A percentile compares a stretch with the other conserved stretches of the same genome.
Evolutionary conservation across 2,113 vertebrate genomes (phyloP).

Genomic region (Tragelaphus strepsiceros): DNA sequence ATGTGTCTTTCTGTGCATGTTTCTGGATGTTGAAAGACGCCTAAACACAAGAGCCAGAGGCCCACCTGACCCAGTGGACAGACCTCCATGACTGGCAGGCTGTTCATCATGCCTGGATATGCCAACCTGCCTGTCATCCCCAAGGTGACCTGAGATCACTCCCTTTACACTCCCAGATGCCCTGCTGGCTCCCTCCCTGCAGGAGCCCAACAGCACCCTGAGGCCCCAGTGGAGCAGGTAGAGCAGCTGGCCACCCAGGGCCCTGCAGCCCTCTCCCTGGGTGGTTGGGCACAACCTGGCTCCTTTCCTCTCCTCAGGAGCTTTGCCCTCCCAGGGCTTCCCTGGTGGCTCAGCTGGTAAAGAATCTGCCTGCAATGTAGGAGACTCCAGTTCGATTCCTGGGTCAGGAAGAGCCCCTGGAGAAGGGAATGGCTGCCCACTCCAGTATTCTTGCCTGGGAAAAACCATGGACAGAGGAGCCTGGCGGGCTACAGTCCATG

Average conservation of each 20-base stretch:
- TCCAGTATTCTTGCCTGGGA: background rate
- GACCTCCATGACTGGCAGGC: accelerated
- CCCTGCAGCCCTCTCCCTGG: background rate
- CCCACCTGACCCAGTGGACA: too few relatives aligned
- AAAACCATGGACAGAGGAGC: background rate
- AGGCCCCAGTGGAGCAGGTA: background rate
- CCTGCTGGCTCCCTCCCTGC: background rate
- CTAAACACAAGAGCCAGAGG: background rate
- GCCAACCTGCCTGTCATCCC: background rate
- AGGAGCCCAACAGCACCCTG: background rate
- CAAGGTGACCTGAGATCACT: background rate
- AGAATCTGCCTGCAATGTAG: background rate
- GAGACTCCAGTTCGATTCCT: background rate
- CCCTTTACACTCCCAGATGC: background rate
- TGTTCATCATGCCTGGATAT: background rate
- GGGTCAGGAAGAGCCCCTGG: background rate
- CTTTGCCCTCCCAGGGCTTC: background rate
- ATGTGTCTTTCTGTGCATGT: background rate
- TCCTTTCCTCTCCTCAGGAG: background rate
- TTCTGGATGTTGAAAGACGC: background rate
- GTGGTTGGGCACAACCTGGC: background rate
- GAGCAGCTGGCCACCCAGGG: background rate
- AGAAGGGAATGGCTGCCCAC: background rate
- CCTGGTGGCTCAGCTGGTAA: background rate
- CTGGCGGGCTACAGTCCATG: background rate